Evolutionary conservation across 2,888 invertebrate genomes (phyloP), one percentile per base, ranked within the genome.

Genomic region (Philereme transversata): DNA sequence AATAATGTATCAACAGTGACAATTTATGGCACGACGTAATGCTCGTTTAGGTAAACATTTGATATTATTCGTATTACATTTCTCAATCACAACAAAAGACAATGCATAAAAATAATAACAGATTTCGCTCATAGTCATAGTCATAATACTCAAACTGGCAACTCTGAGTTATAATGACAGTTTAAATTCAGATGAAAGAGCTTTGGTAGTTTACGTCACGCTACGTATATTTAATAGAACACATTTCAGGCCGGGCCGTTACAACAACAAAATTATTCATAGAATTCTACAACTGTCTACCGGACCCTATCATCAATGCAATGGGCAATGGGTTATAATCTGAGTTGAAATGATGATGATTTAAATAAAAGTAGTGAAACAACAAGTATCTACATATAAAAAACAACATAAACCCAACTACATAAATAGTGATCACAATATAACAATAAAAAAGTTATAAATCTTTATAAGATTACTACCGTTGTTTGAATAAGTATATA

Each of bases 241-340:
- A 58, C 53, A 57, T 58, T 62, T 58, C 59, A 22, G 43, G 50
- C 43, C 56, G 40, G 40, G 61, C 67, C 60, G 67, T 63, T 65
- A 61, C 57, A 59, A 63, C 49, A 67, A 58, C 57, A 62, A 61
- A 52, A 62, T 57, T 58, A 64, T 65, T 58, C 59, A 55, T 57
- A 57, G 51, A 61, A 57, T 48, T 45, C 47, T 51, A 22, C 48
- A 50, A 40, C n/a, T 38, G 33, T 51, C 43, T 43, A 38, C 53
- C 55, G 41, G 51, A 49, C 49, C 47, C 52, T 58, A 44, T 34
- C 38, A 58, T 49, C 41, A 60, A 60, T 57, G 58, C 59, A 56
- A 43, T 41, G 49, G 43, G 43, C 44, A 8, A 44, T 11, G 5
- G 7, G 10, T 6, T 7, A 10, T 7, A 10, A 45, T 22, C 45